These are phyloP conservation scores for Frankliniella fusca DNA, from an alignment of 2,888 invertebrate genomes.

Conservation along the genomic window DNA sequence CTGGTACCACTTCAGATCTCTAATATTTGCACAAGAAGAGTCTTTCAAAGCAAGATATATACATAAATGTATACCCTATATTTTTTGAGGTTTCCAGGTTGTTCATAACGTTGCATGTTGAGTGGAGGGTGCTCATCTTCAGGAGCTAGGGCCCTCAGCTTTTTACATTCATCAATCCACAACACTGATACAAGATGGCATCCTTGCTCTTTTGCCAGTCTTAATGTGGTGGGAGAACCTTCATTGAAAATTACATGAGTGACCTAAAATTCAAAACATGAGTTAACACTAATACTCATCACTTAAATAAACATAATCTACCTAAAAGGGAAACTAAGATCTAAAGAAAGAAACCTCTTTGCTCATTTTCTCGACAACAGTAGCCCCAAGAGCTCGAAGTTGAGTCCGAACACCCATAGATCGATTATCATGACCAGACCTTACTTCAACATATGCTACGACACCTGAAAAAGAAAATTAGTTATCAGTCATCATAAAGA, in stretches of 20 bases:
- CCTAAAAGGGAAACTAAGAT: neutral
- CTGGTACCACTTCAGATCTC: too few species aligned
- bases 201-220: neutral
- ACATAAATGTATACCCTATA: neutral
- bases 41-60: neutral
- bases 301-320: neutral
- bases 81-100: neutral
- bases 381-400: neutral
- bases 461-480: neutral
- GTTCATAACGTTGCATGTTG: neutral
- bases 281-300: neutral
- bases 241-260: neutral
- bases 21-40: too few species aligned
- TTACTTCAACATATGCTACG: neutral
- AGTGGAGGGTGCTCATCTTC: neutral
- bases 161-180: slow-evolving; percentile 3
- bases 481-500: neutral
- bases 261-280: neutral
- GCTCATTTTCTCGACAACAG: neutral
- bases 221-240: neutral
- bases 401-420: neutral
- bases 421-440: neutral
- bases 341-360: neutral
- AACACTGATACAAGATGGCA: neutral
- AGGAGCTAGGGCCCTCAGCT: neutral